A percentile compares a stretch with the other conserved stretches of the same genome.
Evolutionary conservation across 2,888 invertebrate species (phyloP).

Genomic region (Smittia aterrima): DNA sequence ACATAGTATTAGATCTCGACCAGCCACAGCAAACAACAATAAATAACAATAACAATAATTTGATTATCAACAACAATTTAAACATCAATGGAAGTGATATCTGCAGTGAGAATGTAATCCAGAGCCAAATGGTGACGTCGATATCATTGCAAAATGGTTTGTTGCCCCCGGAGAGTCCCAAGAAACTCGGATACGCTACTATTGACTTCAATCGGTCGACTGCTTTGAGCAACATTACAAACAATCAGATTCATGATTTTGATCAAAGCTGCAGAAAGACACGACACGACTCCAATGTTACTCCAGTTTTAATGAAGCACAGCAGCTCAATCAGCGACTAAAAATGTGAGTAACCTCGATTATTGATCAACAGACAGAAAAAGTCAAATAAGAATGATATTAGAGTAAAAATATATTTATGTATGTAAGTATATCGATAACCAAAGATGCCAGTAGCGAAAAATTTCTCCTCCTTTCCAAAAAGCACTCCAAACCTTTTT

Average conservation of each 20-base stretch:
- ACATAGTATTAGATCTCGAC: slow-evolving; percentile 52
- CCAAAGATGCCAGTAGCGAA: neutral
- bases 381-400: neutral
- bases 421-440: neutral
- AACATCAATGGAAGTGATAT: neutral
- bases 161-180: slow-evolving; percentile 57
- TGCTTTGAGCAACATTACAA: slow-evolving; percentile 74
- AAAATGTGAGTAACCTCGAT: slow-evolving; percentile 43
- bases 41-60: slow-evolving; percentile 42
- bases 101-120: slow-evolving; percentile 16
- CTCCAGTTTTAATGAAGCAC: slow-evolving; percentile 57
- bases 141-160: slow-evolving; percentile 46
- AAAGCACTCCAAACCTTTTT: too few relatives aligned
- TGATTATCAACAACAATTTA: neutral
- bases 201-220: slow-evolving; percentile 94
- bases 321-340: slow-evolving; percentile 63
- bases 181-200: slow-evolving; percentile 73
- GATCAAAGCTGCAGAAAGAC: slow-evolving; percentile 78
- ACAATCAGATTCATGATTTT: slow-evolving; percentile 66
- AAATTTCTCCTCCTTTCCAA: too few relatives aligned
- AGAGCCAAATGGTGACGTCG: slow-evolving; percentile 25
- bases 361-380: neutral
- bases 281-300: slow-evolving; percentile 74
- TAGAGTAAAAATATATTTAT: neutral
- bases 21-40: slow-evolving; percentile 46